Evolutionary conservation across 2,888 invertebrate species (phyloP).

Genomic region (Pseudeuparius sepicola): DNA sequence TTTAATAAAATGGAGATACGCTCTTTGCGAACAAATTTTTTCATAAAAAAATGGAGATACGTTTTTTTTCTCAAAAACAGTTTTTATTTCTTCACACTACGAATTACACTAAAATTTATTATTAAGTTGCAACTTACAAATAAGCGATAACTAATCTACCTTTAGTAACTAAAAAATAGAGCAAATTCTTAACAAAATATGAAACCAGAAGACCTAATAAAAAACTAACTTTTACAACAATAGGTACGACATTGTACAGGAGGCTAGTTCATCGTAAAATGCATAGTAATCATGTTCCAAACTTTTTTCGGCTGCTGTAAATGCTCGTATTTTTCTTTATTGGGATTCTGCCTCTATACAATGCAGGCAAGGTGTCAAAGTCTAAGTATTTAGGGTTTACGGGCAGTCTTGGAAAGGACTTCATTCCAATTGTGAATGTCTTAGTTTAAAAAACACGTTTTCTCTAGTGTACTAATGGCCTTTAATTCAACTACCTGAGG

Average conservation of each 20-base stretch:
- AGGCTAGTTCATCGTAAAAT: slow-evolving; percentile 17
- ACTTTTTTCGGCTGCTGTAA: slow-evolving; percentile 17
- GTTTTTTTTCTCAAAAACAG: slow-evolving; percentile 3
- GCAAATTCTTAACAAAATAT: too few relatives aligned
- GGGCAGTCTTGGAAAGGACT: slow-evolving; percentile 15
- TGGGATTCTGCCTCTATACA: slow-evolving; percentile 18
- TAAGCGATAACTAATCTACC: too few relatives aligned
- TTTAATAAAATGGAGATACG: slow-evolving; percentile 14
- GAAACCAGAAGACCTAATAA: slow-evolving; percentile 4
- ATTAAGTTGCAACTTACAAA: too few relatives aligned
- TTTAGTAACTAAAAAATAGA: too few relatives aligned
- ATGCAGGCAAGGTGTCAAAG: slow-evolving; percentile 18
- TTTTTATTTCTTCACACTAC: slow-evolving; percentile 4
- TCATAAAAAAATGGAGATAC: slow-evolving; percentile 10
- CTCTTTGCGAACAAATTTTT: slow-evolving; percentile 11
- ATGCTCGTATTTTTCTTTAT: slow-evolving; percentile 20
- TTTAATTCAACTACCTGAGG: slow-evolving; percentile 17
- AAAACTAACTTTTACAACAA: slow-evolving; percentile 11
- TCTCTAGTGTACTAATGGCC: slow-evolving; percentile 14
- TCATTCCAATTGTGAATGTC: slow-evolving; percentile 18
- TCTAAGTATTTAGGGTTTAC: slow-evolving; percentile 15
- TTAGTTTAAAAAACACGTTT: slow-evolving; percentile 13
- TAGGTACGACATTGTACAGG: slow-evolving; percentile 11
- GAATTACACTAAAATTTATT: slow-evolving; percentile 7
- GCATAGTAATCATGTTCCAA: slow-evolving; percentile 16